Evolutionary conservation across 2,888 invertebrate genomes (phyloP).

Genomic region (Agrotis ipsilon): DNA sequence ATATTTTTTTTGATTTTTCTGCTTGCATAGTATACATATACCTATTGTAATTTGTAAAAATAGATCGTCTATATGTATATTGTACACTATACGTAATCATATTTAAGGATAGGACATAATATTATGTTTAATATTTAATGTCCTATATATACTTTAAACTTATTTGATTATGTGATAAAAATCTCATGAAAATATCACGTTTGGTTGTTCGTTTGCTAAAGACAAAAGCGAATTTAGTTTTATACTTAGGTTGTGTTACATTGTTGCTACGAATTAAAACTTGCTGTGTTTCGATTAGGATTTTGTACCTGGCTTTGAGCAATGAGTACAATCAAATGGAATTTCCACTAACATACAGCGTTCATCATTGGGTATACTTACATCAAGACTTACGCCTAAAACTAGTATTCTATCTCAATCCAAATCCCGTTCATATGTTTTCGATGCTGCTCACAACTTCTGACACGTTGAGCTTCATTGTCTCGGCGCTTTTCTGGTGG

Average conservation of each 20-base stretch:
- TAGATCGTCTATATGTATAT: neutral
- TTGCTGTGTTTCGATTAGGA: neutral
- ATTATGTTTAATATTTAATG: neutral
- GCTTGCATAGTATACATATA: neutral
- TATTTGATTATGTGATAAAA: slow-evolving; percentile 12
- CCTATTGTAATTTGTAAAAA: neutral
- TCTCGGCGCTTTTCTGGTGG: too few relatives aligned
- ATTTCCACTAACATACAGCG: neutral
- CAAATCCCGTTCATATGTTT: too few relatives aligned
- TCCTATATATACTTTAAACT: neutral
- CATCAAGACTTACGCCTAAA: too few relatives aligned
- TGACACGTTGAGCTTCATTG: too few relatives aligned
- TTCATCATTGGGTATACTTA: too few relatives aligned
- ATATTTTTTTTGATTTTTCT: neutral
- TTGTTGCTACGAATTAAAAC: slow-evolving; percentile 27
- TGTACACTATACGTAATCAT: slow-evolving; percentile 6
- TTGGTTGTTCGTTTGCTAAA: slow-evolving; percentile 55
- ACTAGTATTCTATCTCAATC: too few relatives aligned
- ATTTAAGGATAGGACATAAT: slow-evolving; percentile 11
- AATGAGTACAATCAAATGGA: neutral
- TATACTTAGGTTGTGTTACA: slow-evolving; percentile 19
- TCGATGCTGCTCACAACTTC: too few relatives aligned
- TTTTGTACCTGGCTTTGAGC: neutral
- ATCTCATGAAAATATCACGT: slow-evolving; percentile 32
- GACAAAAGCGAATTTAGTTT: slow-evolving; percentile 56